Percentiles rank a stretch among this genome's conserved stretches.
Conservation (phyloP, 2,888 invertebrate species). For the Helleia helle region DNA sequence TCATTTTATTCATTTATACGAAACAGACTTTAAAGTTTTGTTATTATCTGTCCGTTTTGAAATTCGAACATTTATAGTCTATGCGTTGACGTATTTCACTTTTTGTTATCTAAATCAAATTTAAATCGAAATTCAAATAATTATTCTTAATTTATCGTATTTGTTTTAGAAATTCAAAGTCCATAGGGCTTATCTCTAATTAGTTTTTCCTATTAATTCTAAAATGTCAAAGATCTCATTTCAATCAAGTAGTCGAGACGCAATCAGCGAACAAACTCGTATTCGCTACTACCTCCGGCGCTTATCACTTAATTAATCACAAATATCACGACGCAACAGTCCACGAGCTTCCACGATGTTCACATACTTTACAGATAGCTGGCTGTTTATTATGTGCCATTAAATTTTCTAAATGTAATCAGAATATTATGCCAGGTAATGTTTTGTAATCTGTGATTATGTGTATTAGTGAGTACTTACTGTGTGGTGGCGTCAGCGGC, state of each 20-base stretch:
- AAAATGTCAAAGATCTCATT: slow-evolving; percentile 6
- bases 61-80: no score
- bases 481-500: slow-evolving; percentile 87
- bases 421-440: not conserved
- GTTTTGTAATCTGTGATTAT: no score
- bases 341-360: slow-evolving; percentile 13
- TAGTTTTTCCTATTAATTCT: slow-evolving; percentile 4
- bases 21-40: not conserved
- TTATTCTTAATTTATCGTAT: no score
- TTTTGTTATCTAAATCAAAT: no score
- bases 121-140: no score
- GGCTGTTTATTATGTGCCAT: slow-evolving; percentile 1
- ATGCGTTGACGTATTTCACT: no score
- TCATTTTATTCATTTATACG: slow-evolving; percentile 3
- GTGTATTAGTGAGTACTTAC: slow-evolving; percentile 64
- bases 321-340: slow-evolving; percentile 20
- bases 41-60: no score
- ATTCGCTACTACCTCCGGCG: slow-evolving; percentile 17
- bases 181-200: no score
- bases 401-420: slow-evolving; percentile 1
- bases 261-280: slow-evolving; percentile 15
- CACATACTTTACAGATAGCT: slow-evolving; percentile 4
- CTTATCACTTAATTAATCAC: slow-evolving; percentile 25
- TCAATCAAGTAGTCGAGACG: slow-evolving; percentile 10
- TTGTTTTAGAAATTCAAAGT: no score